Base-by-base conservation (phyloP, 1,140 invertebrate genomes). In the Augochlora pura region DNA sequence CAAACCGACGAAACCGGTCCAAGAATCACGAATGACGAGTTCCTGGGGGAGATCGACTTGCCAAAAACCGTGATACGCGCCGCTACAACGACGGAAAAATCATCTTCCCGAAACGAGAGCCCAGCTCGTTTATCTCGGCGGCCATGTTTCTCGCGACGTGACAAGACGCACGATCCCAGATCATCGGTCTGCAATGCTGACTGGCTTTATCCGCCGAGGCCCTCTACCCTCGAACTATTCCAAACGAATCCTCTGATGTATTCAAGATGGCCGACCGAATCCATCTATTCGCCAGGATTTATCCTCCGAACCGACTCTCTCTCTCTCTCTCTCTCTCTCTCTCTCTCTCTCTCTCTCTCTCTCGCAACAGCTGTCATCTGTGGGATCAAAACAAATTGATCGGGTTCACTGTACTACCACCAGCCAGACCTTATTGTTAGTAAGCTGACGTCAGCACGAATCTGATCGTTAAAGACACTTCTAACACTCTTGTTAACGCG, bases 1-100 rank as follows among this genome's bases (percentile, higher is more conserved):
- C 80, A 83, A 64, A 82, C 64, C 68, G 57, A 64, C 69, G 74
- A 78, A 69, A 68, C 27, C 67, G 39, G 42, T 83, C 49, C 80
- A 82, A 82, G 64, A 77, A 66, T 57, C 57, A 27, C 57, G 39
- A 52, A 78, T 68, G 82, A 73, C 82, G 74, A 77, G 32, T 63
- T 57, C 18, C 21, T 54, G 64, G 54, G 64, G 62, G 46, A 65
- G 32, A 54, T 23, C 65, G 62, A 66, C 46, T 77, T 83, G 81
- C 72, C 79, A 83, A 83, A 64, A 82, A 49, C 65, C 62, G 80
- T 77, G 80, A 67, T 69, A 69, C 32, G 32, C 32, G 32, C 32
- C 32, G 32, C 32, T 32, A 32, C 38, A 38, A 32, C 57, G 79
- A 46, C 63, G 39, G 65, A 59, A 64, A 71, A 38, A 75, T 66